Conservation (phyloP, 2,113 vertebrate genomes). For the Plecotus auritus region DNA sequence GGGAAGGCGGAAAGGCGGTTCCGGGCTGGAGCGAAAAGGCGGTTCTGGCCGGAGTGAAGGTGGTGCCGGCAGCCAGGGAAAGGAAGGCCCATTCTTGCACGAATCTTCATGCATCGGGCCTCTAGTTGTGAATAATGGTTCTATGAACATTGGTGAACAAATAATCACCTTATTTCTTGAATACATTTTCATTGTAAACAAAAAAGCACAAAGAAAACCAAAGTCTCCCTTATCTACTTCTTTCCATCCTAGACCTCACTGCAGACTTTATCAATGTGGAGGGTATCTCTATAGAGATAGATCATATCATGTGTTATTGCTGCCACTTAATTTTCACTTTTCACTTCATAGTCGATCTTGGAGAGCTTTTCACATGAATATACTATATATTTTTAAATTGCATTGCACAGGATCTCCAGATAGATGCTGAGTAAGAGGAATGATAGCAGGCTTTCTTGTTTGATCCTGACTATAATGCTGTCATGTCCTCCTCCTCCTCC, state of each 20-base stretch:
- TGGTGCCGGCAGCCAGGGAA: too few species aligned
- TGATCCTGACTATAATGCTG: not conserved
- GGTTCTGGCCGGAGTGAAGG: too few species aligned
- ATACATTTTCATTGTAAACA: not conserved
- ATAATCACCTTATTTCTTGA: slow-evolving; percentile 21
- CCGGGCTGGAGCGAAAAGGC: too few species aligned
- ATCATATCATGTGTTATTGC: not conserved
- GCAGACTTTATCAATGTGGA: not conserved
- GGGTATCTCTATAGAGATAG: not conserved
- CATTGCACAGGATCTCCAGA: not conserved
- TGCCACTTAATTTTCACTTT: not conserved
- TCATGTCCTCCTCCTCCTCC: not conserved
- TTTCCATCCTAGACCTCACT: not conserved
- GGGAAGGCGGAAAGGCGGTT: too few species aligned
- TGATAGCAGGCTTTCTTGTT: not conserved
- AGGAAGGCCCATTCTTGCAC: too few species aligned
- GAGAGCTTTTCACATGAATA: not conserved
- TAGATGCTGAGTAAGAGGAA: not conserved
- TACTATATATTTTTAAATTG: not conserved
- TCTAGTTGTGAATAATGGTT: too few species aligned
- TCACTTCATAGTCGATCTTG: not conserved
- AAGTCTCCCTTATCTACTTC: not conserved
- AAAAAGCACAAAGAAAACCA: not conserved
- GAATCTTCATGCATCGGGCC: too few species aligned
- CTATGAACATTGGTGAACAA: not conserved